Percentiles rank a stretch among this genome's conserved stretches.
Evolutionary conservation across 2,113 vertebrate genomes (phyloP).

Genomic region (Tyto alba): DNA sequence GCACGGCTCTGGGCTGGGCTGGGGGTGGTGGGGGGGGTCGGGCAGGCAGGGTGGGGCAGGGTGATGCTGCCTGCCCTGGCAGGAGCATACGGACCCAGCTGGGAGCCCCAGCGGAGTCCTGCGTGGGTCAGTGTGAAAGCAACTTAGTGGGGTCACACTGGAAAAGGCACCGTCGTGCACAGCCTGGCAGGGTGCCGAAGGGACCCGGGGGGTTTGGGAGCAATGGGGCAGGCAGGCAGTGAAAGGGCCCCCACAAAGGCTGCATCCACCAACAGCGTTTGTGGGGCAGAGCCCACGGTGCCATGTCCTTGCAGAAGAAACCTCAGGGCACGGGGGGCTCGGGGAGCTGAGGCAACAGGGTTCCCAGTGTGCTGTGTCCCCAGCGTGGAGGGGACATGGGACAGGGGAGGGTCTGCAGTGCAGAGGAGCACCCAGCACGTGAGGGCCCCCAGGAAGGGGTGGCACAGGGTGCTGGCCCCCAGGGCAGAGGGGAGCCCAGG

Average conservation of each 20-base stretch:
- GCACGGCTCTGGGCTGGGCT: fast-evolving
- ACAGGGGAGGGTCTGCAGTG: not conserved
- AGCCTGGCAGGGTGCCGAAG: not conserved
- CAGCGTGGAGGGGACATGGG: not conserved
- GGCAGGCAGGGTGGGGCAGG: too few species aligned
- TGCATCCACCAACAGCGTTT: fast-evolving
- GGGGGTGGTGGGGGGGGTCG: fast-evolving
- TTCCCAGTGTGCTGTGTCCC: fast-evolving
- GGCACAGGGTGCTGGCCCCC: not conserved
- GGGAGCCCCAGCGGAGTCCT: not conserved
- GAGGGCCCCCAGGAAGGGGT: not conserved
- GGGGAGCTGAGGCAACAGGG: not conserved
- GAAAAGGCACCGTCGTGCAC: fast-evolving
- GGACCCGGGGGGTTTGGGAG: fast-evolving
- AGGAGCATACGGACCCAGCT: not conserved
- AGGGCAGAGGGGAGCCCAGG: not conserved
- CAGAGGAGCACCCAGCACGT: not conserved
- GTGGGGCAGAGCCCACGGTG: not conserved
- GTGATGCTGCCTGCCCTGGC: not conserved
- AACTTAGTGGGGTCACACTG: not conserved
- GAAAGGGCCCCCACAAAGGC: not conserved
- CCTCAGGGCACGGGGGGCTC: not conserved
- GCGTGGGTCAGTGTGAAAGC: fast-evolving
- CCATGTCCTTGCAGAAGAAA: not conserved
- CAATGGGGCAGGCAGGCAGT: fast-evolving